Evolutionary conservation across 2,797 vertebrate genomes (phyloP).

Genomic region (Cephalopachus bancanus): DNA sequence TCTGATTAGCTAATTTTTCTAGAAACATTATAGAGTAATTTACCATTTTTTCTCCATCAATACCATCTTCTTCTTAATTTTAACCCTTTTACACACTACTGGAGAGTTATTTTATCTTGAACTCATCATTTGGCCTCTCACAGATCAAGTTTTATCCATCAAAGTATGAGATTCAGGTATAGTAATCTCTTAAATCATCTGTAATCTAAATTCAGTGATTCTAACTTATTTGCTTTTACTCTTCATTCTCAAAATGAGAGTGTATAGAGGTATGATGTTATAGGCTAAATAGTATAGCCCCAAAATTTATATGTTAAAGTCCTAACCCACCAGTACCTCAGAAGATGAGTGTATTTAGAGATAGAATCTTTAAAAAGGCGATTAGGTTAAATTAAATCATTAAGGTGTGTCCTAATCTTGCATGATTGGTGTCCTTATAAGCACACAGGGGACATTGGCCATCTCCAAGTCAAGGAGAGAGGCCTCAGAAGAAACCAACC

Average conservation of each 20-base stretch:
- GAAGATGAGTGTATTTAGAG: neutral
- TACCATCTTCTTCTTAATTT: neutral
- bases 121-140: neutral
- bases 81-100: neutral
- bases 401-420: neutral
- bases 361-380: neutral
- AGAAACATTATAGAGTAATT: neutral
- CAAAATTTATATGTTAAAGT: neutral
- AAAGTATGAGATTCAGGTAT: neutral
- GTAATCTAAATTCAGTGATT: neutral
- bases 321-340: neutral
- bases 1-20: neutral
- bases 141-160: neutral
- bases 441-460: neutral
- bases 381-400: neutral
- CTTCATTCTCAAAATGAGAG: neutral
- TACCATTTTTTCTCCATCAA: neutral
- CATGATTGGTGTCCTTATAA: neutral
- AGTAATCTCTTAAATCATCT: neutral
- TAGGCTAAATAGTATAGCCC: neutral
- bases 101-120: neutral
- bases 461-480: neutral
- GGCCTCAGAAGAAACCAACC: neutral
- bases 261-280: neutral
- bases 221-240: neutral